Conservation (phyloP, 2,888 invertebrate species). For the Melieria crassipennis region DNA sequence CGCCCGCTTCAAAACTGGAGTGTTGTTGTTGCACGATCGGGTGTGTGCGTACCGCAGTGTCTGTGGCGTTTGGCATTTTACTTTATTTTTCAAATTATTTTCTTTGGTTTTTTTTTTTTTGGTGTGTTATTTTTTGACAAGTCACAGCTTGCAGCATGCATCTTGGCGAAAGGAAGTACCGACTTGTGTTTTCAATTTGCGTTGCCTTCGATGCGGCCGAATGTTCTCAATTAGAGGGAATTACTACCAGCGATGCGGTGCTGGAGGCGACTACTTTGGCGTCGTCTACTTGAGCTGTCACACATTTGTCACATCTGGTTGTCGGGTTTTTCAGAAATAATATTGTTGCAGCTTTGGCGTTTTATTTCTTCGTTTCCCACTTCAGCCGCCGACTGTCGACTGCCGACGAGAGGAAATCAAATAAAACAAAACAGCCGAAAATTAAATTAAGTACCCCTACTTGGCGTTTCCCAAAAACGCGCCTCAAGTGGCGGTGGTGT, state of each 20-base stretch:
- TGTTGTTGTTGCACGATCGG: not conserved
- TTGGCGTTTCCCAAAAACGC: constrained; percentile 4
- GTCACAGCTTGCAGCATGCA: constrained; percentile 11
- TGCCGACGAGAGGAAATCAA: not conserved
- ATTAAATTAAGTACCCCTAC: constrained; percentile 38
- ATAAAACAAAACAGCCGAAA: constrained; percentile 20
- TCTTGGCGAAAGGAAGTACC: constrained; percentile 39
- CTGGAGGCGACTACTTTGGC: constrained; percentile 21
- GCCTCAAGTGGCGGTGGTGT: constrained; percentile 12
- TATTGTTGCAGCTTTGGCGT: constrained; percentile 25
- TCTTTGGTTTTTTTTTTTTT: not conserved
- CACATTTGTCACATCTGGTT: constrained; percentile 61
- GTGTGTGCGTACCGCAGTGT: not conserved
- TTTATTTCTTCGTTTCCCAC: constrained; percentile 11
- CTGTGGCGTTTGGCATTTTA: not conserved
- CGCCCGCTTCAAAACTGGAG: not conserved
- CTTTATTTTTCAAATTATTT: not conserved
- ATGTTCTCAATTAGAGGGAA: constrained; percentile 51
- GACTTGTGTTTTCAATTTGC: constrained; percentile 39
- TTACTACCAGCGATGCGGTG: constrained; percentile 37
- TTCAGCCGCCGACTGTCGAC: too few species aligned
- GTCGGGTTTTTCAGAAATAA: constrained; percentile 29
- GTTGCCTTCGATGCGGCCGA: not conserved
- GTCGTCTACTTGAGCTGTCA: constrained; percentile 29
- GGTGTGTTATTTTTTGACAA: not conserved